phyloP scores from a whole-genome alignment of 2,113 vertebrate species.

The Setophaga kirtlandii region DNA sequence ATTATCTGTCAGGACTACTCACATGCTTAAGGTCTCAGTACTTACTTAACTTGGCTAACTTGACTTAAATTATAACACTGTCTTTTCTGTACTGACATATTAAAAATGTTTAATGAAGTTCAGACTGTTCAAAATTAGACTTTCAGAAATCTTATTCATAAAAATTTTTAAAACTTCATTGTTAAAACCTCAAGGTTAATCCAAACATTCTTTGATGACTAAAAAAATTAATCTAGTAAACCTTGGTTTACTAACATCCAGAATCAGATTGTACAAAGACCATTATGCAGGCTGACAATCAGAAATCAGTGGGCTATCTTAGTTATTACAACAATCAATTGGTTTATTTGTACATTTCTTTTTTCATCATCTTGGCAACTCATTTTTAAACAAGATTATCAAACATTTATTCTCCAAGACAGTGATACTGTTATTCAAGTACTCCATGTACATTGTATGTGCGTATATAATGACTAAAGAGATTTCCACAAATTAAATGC shows the following conservation, averaged over 20 bases:
- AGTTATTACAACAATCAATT: background rate
- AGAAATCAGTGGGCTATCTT: background rate
- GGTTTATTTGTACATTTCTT: background rate
- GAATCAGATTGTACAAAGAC: background rate
- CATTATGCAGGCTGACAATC: background rate
- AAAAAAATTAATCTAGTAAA: background rate
- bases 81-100: background rate
- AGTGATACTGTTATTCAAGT: background rate
- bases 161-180: background rate
- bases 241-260: background rate
- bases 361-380: background rate
- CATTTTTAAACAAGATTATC: background rate
- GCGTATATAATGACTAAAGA: background rate
- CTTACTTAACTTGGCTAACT: background rate
- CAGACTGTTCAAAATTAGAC: background rate
- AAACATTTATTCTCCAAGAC: background rate
- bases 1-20: background rate
- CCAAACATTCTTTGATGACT: background rate
- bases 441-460: background rate
- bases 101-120: background rate
- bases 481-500: background rate
- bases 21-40: background rate
- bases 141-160: background rate
- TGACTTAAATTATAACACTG: background rate
- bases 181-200: background rate